phyloP scores from a whole-genome alignment of 1,140 invertebrate genomes.

The Leptopilina boulardi region DNA sequence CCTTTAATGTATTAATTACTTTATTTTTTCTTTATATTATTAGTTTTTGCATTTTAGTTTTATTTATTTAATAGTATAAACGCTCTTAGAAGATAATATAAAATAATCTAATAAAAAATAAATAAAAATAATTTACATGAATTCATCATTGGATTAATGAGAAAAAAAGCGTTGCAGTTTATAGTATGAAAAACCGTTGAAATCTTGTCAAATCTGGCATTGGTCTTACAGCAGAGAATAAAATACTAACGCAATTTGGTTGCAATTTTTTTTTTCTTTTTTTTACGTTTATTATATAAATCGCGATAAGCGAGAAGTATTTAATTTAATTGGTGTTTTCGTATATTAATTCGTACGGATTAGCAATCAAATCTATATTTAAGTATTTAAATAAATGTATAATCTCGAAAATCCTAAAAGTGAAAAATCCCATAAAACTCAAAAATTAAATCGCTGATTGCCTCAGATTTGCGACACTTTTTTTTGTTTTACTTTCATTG shows the following conservation, averaged over 20 bases:
- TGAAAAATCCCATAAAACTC: neutral
- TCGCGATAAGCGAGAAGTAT: neutral
- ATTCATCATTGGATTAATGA: neutral
- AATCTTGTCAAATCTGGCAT: constrained; percentile 3
- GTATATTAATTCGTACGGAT: neutral
- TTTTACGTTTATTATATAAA: neutral
- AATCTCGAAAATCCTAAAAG: neutral
- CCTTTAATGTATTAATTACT: no score
- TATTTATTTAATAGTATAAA: no score
- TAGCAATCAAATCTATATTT: neutral
- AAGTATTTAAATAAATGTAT: neutral
- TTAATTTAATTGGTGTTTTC: constrained; percentile 31
- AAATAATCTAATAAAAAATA: neutral
- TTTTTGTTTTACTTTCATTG: neutral
- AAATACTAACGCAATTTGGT: neutral
- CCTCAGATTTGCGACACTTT: neutral
- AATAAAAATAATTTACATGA: no score
- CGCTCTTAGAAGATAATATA: no score
- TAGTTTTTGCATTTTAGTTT: neutral
- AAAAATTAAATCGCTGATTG: neutral
- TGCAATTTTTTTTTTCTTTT: neutral
- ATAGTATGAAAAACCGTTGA: neutral
- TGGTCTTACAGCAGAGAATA: constrained; percentile 25
- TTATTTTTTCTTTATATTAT: no score
- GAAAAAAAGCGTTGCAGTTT: neutral